Conservation (phyloP, 2,888 invertebrate genomes). For the Macaria notata region DNA sequence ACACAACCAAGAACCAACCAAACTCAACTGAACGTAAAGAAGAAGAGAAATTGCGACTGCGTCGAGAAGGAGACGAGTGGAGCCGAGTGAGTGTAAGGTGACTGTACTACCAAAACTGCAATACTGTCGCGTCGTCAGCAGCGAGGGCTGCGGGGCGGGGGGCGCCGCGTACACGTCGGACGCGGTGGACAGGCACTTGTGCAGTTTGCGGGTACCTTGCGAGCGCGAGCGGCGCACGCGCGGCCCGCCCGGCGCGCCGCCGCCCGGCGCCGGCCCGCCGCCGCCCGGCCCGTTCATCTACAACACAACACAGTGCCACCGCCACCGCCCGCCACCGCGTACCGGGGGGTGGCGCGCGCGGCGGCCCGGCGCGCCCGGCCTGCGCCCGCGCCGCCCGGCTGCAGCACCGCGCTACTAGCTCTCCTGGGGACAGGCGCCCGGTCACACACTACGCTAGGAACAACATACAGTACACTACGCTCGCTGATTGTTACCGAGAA, state of each 20-base stretch:
- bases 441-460: conserved; percentile 63
- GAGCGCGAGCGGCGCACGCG: conserved; percentile 92
- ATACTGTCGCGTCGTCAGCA: conserved; percentile 94
- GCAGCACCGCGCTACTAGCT: conserved; percentile 65
- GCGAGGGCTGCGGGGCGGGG: conserved; percentile 84
- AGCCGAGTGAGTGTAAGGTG: conserved; percentile 78
- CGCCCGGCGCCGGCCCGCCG: conserved; percentile 43
- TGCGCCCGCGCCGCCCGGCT: conserved; percentile 38
- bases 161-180: conserved; percentile 88
- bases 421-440: conserved; percentile 61
- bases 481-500: conserved; percentile 79
- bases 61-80: conserved; percentile 67
- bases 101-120: conserved; percentile 97
- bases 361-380: conserved; percentile 26
- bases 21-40: conserved; percentile 45
- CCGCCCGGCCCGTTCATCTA: conserved; percentile 55
- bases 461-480: not conserved
- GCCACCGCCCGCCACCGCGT: conserved; percentile 44
- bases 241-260: conserved; percentile 44
- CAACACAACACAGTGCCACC: conserved; percentile 46
- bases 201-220: conserved; percentile 97
- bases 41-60: conserved; percentile 76
- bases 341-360: conserved; percentile 34
- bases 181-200: conserved; percentile 95
- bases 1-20: conserved; percentile 27